Base-by-base conservation (phyloP, 2,888 invertebrate species). In the Augiades crinisus region DNA sequence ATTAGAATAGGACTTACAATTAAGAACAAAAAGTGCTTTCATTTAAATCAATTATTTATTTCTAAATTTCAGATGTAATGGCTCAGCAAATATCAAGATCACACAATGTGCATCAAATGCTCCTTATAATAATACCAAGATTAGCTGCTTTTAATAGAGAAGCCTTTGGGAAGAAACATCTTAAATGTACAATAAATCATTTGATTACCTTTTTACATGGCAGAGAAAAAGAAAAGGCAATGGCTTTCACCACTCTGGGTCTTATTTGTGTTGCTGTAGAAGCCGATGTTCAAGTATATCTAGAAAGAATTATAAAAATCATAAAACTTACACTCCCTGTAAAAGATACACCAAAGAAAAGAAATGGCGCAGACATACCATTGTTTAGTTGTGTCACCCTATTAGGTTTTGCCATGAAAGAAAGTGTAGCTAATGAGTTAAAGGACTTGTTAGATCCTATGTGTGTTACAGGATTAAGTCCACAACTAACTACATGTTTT, bases 351-450 rank as follows among this genome's bases (percentile, higher is more conserved):
- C 91, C 95, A 0, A 96, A 95, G 71, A 96, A 96, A 72, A 92
- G 94, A 52, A 84, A 90, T 14, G 86, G 91, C 0, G 90, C 94
- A 19, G 98, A 99, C 69, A 95, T 97, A 0, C 94, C 96, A 0
- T 94, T 99, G 31, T 98, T 98, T 75, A 95, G 96, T 49, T 99
- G 99, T 80, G 94, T 99, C n/a, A 98, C 98, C 8, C 91, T 99
- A 59, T 81, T 99, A 34, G 96, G 96, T 0, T 94, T 96, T 72
- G 97, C 99, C 0, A 94, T 98, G 50, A 95, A 95, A 60, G 93
- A 94, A 47, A 92, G 93, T 58, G 94, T 97, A 22, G 92, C 94
- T 7, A 90, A 91, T 64, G 96, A 97, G 70, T 93, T 98, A 0
- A 93, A 93, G 52, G 95, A 95, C 53, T 90, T 99, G 22, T 82